phyloP scores from a whole-genome alignment of 1,140 invertebrate species.

The Leptinotarsa texana region DNA sequence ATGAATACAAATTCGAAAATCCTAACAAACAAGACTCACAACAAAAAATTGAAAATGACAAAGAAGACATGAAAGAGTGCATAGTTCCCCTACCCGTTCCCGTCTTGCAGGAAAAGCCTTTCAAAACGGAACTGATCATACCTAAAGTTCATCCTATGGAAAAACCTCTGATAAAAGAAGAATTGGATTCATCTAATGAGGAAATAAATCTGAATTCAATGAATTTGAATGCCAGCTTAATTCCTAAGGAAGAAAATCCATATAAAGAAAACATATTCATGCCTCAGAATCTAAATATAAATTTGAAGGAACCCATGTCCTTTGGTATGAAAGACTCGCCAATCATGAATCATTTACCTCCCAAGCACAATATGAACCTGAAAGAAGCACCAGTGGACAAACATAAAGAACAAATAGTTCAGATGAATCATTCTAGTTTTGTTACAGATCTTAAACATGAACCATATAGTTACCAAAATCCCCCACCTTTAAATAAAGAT shows the following conservation, averaged over 20 bases:
- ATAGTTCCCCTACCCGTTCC: slow-evolving; percentile 21
- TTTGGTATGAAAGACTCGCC: slow-evolving; percentile 47
- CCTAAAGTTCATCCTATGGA: slow-evolving; percentile 62
- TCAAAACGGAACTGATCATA: slow-evolving; percentile 64
- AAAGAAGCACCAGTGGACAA: slow-evolving; percentile 33
- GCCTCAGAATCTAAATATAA: slow-evolving; percentile 44
- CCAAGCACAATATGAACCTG: slow-evolving; percentile 43
- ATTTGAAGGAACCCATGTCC: slow-evolving; percentile 42
- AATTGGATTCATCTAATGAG: slow-evolving; percentile 56
- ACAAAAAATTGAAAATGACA: slow-evolving; percentile 51
- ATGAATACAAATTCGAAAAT: slow-evolving; percentile 37
- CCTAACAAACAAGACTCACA: slow-evolving; percentile 55
- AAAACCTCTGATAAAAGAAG: slow-evolving; percentile 63
- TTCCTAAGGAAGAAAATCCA: slow-evolving; percentile 20
- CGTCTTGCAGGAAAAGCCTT: slow-evolving; percentile 40
- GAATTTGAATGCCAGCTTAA: neutral
- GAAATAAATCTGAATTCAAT: slow-evolving; percentile 10
- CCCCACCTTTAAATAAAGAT: slow-evolving; percentile 24
- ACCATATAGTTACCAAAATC: slow-evolving; percentile 37
- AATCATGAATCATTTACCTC: slow-evolving; percentile 41
- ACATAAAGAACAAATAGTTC: slow-evolving; percentile 44
- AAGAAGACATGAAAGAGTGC: slow-evolving; percentile 33
- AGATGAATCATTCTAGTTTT: slow-evolving; percentile 46
- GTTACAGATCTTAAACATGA: slow-evolving; percentile 40
- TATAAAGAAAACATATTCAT: slow-evolving; percentile 49